A percentile compares a stretch with the other conserved stretches of the same genome.
Evolutionary conservation across 92 coral and sea anemone species (phyloP).

Genomic region (Metridium senile): DNA sequence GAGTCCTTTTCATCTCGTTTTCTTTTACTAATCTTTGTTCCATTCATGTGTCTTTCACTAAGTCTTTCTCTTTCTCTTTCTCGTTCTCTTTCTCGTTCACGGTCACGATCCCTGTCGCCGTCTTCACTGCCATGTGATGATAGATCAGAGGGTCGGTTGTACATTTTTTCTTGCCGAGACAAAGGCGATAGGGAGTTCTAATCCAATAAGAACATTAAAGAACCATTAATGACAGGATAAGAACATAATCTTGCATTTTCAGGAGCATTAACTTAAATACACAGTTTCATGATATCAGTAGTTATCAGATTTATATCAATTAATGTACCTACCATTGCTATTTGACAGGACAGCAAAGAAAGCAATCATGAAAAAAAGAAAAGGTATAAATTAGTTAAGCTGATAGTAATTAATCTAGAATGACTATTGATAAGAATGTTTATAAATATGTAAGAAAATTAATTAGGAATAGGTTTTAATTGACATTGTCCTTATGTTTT

Average conservation of each 20-base stretch:
- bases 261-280: neutral
- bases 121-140: conserved; percentile 99
- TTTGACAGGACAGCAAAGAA: neutral
- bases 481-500: too few species aligned
- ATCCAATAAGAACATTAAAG: conserved; percentile 5
- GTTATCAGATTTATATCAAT: neutral
- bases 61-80: conserved; percentile 60
- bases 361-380: conserved; percentile 5
- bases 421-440: neutral
- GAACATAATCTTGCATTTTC: conserved; percentile 2
- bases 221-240: neutral
- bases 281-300: neutral
- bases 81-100: too few species aligned
- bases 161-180: conserved; percentile 82
- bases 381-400: conserved; percentile 4
- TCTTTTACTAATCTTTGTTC: conserved; percentile 77
- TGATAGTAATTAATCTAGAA: neutral
- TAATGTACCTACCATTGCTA: conserved; percentile 21
- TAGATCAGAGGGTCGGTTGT: conserved; percentile 82
- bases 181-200: conserved; percentile 95
- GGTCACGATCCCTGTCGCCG: conserved; percentile 81
- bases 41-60: conserved; percentile 88
- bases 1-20: conserved; percentile 90
- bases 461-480: too few species aligned
- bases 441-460: too few species aligned